Conservation (phyloP, 2,113 vertebrate genomes). For the Dolichotis patagonum region DNA sequence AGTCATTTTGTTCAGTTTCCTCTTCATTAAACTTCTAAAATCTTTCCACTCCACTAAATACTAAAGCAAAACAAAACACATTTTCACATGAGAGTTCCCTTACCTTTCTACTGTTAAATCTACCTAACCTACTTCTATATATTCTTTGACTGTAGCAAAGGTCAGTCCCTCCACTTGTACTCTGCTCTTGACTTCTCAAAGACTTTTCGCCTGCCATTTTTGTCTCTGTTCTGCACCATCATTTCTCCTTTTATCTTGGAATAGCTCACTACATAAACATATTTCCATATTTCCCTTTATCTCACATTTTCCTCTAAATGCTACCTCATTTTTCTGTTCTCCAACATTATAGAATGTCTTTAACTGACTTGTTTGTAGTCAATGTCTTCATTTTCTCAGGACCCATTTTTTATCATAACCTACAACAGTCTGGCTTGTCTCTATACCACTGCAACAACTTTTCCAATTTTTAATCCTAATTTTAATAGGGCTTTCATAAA, state of each 20-base stretch:
- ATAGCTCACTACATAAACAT: neutral
- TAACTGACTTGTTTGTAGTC: neutral
- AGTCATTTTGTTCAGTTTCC: slow-evolving; percentile 20
- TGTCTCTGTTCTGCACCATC: neutral
- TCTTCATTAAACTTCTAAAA: slow-evolving; percentile 5
- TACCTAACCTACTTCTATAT: neutral
- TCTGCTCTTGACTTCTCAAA: slow-evolving; percentile 38
- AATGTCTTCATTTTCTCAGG: neutral
- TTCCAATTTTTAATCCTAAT: neutral
- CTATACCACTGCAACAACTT: neutral
- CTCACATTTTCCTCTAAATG: neutral
- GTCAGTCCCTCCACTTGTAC: neutral
- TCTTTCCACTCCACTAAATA: neutral
- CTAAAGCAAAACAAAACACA: neutral
- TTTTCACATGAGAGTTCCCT: neutral
- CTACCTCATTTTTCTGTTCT: neutral
- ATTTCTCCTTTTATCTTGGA: neutral
- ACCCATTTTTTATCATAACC: neutral
- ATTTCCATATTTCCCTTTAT: neutral
- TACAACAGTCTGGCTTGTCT: neutral
- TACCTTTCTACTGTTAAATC: slow-evolving; percentile 21
- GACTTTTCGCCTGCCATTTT: neutral
- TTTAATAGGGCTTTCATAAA: slow-evolving; percentile 33
- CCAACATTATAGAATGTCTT: neutral
- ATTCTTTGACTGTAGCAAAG: slow-evolving; percentile 25